A percentile compares a stretch with the other conserved stretches of the same genome.
These are phyloP conservation scores for Numida meleagris DNA, from an alignment of 2,113 vertebrate genomes.

Conservation along the genomic window DNA sequence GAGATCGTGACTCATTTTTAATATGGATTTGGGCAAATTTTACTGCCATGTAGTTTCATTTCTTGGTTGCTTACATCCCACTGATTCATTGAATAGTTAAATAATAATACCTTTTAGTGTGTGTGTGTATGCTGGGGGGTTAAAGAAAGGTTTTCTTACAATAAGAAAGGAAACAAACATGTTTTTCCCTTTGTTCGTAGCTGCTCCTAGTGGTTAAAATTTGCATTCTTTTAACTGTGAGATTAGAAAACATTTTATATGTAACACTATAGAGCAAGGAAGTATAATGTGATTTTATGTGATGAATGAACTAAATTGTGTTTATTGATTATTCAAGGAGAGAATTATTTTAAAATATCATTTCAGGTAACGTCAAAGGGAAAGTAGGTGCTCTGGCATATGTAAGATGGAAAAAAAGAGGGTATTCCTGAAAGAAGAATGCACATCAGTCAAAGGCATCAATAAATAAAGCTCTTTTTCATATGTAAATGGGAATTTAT, in stretches of 20 bases:
- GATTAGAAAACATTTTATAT: neutral
- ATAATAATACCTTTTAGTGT: neutral
- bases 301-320: neutral
- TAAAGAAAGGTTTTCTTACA: neutral
- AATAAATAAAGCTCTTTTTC: constrained; percentile 82
- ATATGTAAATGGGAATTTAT: constrained; percentile 82
- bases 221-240: constrained; percentile 7
- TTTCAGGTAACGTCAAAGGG: constrained; percentile 50
- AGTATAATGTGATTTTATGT: neutral
- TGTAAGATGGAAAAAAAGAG: constrained; percentile 61
- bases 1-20: neutral
- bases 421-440: constrained; percentile 71
- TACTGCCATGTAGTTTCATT: neutral
- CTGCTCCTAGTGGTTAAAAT: neutral
- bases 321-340: neutral
- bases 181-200: neutral
- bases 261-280: neutral
- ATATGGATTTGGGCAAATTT: neutral
- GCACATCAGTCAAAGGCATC: constrained; percentile 77
- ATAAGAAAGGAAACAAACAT: neutral
- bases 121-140: neutral
- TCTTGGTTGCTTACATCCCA: neutral
- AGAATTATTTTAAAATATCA: neutral
- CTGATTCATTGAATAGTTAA: neutral
- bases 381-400: constrained; percentile 44